Conservation (phyloP, 2,888 invertebrate genomes). For the Epicampocera succincta region DNA sequence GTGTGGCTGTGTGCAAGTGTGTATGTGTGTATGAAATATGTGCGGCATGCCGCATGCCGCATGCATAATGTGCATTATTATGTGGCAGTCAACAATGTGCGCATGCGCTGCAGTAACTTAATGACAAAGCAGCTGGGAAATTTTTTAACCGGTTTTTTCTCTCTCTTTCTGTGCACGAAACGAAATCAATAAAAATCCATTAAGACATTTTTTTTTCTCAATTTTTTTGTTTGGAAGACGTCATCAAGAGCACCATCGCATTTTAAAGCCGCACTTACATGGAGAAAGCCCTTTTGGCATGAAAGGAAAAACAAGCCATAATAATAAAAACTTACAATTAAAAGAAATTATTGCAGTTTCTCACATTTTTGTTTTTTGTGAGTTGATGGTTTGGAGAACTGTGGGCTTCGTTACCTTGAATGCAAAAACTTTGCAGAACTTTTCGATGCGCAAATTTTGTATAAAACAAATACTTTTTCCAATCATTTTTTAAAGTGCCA, state of each 20-base stretch:
- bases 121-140: conserved; percentile 74
- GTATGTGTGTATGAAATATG: background rate
- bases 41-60: conserved; percentile 63
- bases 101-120: conserved; percentile 23
- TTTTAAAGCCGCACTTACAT: conserved; percentile 11
- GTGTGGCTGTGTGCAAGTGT: too few species aligned
- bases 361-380: background rate
- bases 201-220: conserved; percentile 38
- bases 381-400: too few species aligned
- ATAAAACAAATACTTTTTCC: too few species aligned
- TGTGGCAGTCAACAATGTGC: conserved; percentile 52
- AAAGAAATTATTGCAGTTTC: background rate
- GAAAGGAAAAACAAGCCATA: conserved; percentile 10
- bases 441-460: too few species aligned
- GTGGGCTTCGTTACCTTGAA: too few species aligned
- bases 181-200: conserved; percentile 59
- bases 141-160: conserved; percentile 73
- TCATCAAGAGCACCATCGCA: conserved; percentile 35
- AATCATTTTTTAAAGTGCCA: too few species aligned
- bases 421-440: too few species aligned
- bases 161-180: background rate
- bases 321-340: conserved; percentile 25
- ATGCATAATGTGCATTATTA: conserved; percentile 61
- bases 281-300: conserved; percentile 56
- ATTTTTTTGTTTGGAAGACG: conserved; percentile 14